Conservation (phyloP, 2,797 vertebrate species). For the Macropus fuliginosus region DNA sequence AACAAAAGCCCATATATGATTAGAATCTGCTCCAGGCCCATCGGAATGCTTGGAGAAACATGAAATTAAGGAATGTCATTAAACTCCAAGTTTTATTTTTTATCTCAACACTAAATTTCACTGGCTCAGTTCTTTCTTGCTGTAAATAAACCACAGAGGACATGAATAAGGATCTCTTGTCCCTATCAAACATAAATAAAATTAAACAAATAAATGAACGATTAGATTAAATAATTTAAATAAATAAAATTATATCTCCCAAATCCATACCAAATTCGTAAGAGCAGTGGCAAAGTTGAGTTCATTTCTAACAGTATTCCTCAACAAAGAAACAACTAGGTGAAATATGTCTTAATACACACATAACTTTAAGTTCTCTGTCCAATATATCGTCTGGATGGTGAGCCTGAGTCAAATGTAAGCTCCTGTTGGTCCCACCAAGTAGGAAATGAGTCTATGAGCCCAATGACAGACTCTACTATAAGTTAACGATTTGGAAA, state of each 20-base stretch:
- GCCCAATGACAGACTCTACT: background rate
- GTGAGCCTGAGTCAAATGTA: background rate
- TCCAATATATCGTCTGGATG: background rate
- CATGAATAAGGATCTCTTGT: background rate
- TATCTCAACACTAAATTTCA: background rate
- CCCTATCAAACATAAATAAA: background rate
- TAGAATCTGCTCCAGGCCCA: background rate
- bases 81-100: background rate
- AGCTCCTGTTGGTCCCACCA: background rate
- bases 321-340: background rate
- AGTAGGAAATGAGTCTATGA: background rate
- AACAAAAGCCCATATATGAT: background rate
- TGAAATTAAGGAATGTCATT: background rate
- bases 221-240: background rate
- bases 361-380: background rate
- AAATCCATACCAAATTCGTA: background rate
- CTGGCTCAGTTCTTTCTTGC: background rate
- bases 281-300: background rate
- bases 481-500: background rate
- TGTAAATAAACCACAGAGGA: background rate
- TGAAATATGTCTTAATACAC: background rate
- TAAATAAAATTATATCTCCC: background rate
- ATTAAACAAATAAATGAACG: no score
- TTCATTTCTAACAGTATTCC: background rate
- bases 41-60: background rate